Evolutionary conservation across 2,797 vertebrate species (phyloP).

Genomic region (Mus spretus): DNA sequence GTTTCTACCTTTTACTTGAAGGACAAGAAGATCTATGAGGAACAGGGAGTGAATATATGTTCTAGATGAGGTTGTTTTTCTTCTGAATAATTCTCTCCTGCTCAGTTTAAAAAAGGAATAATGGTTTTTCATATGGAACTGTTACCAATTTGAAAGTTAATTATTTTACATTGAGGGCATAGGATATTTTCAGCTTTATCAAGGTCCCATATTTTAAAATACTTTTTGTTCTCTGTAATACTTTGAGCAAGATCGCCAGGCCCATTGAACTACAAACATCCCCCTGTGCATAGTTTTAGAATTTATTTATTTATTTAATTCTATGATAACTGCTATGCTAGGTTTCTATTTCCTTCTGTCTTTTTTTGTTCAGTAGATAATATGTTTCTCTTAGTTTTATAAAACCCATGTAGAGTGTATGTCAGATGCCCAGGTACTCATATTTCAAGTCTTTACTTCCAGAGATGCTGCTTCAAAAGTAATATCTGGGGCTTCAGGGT

Average conservation of each 20-base stretch:
- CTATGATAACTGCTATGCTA: constrained; percentile 15
- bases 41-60: background rate
- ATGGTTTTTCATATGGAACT: background rate
- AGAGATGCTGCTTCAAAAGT: background rate
- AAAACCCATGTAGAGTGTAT: background rate
- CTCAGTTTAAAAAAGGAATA: background rate
- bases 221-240: constrained; percentile 27
- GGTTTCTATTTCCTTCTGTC: background rate
- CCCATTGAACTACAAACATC: background rate
- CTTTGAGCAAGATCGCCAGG: background rate
- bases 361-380: background rate
- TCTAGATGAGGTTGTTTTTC: background rate
- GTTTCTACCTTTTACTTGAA: constrained; percentile 34
- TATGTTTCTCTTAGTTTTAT: background rate
- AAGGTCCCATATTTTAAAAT: background rate
- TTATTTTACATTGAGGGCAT: background rate
- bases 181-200: constrained; percentile 2
- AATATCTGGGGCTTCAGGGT: background rate
- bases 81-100: background rate
- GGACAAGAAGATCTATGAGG: background rate
- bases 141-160: background rate
- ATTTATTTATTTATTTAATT: background rate
- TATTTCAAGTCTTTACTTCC: background rate
- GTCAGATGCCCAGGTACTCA: background rate
- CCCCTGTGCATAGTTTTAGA: background rate